phyloP scores from a whole-genome alignment of 2,888 invertebrate species.

The Therioaphis trifolii region DNA sequence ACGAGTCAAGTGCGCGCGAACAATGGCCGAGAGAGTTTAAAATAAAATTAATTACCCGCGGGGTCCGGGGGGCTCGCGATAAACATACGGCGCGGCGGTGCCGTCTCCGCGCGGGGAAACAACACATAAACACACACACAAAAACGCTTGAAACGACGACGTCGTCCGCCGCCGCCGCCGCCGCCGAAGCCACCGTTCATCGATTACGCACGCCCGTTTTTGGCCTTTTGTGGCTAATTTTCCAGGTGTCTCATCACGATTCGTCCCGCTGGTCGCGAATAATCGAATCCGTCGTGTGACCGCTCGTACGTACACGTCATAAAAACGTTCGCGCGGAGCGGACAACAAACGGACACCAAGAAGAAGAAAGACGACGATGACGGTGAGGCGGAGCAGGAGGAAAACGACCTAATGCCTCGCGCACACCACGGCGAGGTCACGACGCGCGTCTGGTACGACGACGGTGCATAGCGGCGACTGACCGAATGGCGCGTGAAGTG shows the following conservation, averaged over 20 bases:
- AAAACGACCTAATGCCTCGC: too few relatives aligned
- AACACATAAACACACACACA: not conserved
- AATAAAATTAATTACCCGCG: slow-evolving; percentile 61
- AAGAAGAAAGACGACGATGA: too few relatives aligned
- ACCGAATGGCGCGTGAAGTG: too few relatives aligned
- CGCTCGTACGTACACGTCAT: not conserved
- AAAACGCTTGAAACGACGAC: not conserved
- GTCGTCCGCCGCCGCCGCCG: not conserved
- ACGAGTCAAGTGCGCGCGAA: slow-evolving; percentile 56
- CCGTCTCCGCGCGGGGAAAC: not conserved
- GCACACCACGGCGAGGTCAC: too few relatives aligned
- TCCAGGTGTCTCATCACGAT: slow-evolving; percentile 49
- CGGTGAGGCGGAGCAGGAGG: too few relatives aligned
- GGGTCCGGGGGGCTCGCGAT: not conserved
- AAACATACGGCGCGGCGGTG: slow-evolving; percentile 8
- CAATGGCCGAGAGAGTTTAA: slow-evolving; percentile 56
- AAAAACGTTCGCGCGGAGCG: too few relatives aligned
- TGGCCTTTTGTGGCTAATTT: slow-evolving; percentile 40
- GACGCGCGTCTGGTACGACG: too few relatives aligned
- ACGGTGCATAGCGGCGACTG: too few relatives aligned
- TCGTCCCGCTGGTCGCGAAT: slow-evolving; percentile 45
- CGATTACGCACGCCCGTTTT: slow-evolving; percentile 5
- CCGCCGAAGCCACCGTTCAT: too few relatives aligned
- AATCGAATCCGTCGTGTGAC: not conserved
- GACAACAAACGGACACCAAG: too few relatives aligned